Evolutionary conservation across 2,113 vertebrate genomes (phyloP).

Genomic region (Coptodon bakossiorum): DNA sequence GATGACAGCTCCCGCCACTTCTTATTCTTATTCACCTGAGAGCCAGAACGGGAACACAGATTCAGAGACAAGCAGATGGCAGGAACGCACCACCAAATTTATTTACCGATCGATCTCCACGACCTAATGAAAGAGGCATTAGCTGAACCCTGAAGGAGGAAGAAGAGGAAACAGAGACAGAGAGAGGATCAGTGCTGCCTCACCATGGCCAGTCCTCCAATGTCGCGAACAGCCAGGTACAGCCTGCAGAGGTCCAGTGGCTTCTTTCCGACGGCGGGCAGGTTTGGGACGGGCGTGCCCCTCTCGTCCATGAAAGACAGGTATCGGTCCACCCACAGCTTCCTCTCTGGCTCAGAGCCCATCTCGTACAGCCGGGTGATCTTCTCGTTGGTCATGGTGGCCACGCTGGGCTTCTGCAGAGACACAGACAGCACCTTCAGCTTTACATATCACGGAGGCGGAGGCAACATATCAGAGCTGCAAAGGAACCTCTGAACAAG

Average conservation of each 20-base stretch:
- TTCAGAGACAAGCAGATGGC: not conserved
- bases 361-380: conserved; percentile 87
- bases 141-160: not conserved
- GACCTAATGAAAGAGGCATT: not conserved
- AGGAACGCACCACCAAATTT: not conserved
- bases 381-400: conserved; percentile 85
- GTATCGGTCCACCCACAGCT: conserved; percentile 88
- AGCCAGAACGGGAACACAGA: not conserved
- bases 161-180: not conserved
- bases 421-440: not conserved
- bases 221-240: conserved; percentile 86
- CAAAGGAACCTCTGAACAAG: not conserved
- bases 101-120: not conserved
- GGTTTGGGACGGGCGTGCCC: conserved; percentile 80
- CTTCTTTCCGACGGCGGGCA: conserved; percentile 90
- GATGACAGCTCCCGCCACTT: conserved; percentile 92
- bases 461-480: not conserved
- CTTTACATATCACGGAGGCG: not conserved
- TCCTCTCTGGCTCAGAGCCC: conserved; percentile 83
- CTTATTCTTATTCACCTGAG: conserved; percentile 96
- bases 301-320: conserved; percentile 92
- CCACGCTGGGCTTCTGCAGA: conserved; percentile 81
- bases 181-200: conserved; percentile 7
- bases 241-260: conserved; percentile 90
- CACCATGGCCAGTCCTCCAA: conserved; percentile 93